Conservation (phyloP, 37 sponge, comb jelly and placozoan genomes). For the Petrosia ficiformis region DNA sequence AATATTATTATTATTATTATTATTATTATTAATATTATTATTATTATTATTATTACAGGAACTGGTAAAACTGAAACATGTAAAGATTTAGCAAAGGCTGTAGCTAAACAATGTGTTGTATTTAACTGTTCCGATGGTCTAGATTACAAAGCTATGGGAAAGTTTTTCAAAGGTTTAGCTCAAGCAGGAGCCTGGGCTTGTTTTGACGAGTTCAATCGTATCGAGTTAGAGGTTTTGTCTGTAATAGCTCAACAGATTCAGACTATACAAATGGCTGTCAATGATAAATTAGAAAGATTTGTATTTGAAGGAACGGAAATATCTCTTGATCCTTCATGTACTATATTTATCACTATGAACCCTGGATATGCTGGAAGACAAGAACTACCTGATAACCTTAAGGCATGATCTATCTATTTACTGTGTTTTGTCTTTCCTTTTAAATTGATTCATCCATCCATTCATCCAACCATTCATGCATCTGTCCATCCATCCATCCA, state of each 20-base stretch:
- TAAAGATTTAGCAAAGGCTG: constrained; percentile 98
- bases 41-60: not conserved
- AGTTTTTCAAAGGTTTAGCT: constrained; percentile 98
- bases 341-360: constrained; percentile 98
- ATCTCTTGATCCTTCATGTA: constrained; percentile 88
- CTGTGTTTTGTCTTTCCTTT: not conserved
- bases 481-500: too few species aligned
- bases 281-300: constrained; percentile 65
- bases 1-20: too few species aligned
- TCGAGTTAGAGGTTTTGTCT: constrained; percentile 94
- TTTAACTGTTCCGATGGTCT: constrained; percentile 99
- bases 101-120: constrained; percentile 99
- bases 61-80: constrained; percentile 92
- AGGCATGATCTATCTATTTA: too few species aligned
- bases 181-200: constrained; percentile 99
- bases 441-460: too few species aligned
- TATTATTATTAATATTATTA: too few species aligned
- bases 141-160: constrained; percentile 99
- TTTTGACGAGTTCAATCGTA: constrained; percentile 98
- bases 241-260: constrained; percentile 98
- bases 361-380: constrained; percentile 98
- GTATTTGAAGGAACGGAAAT: constrained; percentile 96
- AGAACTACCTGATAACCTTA: constrained; percentile 97
- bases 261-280: constrained; percentile 89
- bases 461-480: too few species aligned